Evolutionary conservation across 1,140 invertebrate genomes (phyloP), one percentile per base, ranked within the genome.

Genomic region (Bactericera cockerelli): DNA sequence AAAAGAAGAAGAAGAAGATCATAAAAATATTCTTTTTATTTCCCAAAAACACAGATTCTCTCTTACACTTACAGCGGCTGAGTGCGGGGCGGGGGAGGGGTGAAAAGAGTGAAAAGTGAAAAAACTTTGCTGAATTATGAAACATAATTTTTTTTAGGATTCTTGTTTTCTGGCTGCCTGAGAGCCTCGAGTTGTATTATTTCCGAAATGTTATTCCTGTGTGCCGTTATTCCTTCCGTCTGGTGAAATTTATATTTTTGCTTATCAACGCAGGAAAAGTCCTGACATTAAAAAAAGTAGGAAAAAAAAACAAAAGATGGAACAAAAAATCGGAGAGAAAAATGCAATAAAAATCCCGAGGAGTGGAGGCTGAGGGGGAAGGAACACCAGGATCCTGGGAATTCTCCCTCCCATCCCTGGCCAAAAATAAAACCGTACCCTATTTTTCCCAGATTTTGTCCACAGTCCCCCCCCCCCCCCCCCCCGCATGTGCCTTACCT

Each of bases 231-330:
- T 31, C 28, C 28, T 49, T 49, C 42, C 42, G 22, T 49, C 42
- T 49, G 42, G n/a, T 49, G 42, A 49, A 49, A 49, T 49, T 49
- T 49, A 49, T 49, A 49, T 49, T 49, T 49, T 49, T 16, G 42
- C 42, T 49, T 49, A 49, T 49, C 42, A 19, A 49, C 22, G 42
- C 42, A 49, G 42, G 42, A 49, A 49, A 49, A 49, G 8, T 22
- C 42, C 42, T 49, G 42, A 49, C 42, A 49, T 49, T 49, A 49
- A 16, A 10, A n/a, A 49, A 49, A 49, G 19, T 4, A 22, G 22
- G 42, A 22, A 22, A 49, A n/a, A 49, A 49, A 49, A 49, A 8
- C 19, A 22, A 49, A 49, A 49, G n/a, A 10, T 31, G 42, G 4
- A 49, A 49, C n/a, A 49, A 22, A 49, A 49, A 19, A 49, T 11